Evolutionary conservation across 2,888 invertebrate species (phyloP), one percentile per base, ranked within the genome.

Genomic region (Mellilla xanthometata): DNA sequence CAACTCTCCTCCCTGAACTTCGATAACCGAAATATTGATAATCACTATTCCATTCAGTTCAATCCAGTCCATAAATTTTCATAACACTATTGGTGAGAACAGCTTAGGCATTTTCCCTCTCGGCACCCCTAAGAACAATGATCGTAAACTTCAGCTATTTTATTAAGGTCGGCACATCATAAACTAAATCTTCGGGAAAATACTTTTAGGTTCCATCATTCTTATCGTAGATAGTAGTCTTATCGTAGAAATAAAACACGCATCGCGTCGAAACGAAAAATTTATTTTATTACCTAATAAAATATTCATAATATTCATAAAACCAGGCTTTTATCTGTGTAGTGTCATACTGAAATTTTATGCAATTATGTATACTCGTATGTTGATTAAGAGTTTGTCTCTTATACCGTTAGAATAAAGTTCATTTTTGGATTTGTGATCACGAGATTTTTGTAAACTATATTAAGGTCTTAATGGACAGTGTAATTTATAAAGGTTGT

Each of bases 161-260:
- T 57, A 57, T 55, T 51, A 55, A 54, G 57, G 57, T 55, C 51
- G 48, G 49, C 35, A 49, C 49, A 44, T 49, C 49, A 53, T 58
- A 58, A 58, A 58, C 53, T 58, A 58, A 58, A 58, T 53, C 51
- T 55, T 34, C 47, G 35, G 41, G 45, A 55, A 54, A 58, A 58
- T 58, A 53, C 54, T 58, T 56, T 52, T 55, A 48, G 47, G 38
- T 49, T 44, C 40, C 49, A 55, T 58, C 54, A 58, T 58, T n/a
- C n/a, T n/a, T n/a, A n/a, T n/a, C n/a, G n/a, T n/a, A n/a, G n/a
- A n/a, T 53, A 57, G 50, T 42, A 31, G 27, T 15, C 55, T 55
- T 58, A 53, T 54, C 55, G 47, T 32, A 28, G 40, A 39, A 55
- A 58, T 58, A 55, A 57, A 58, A 54, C 48, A 49, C 28, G 49